Base-by-base conservation (phyloP, 2,797 vertebrate genomes). In the Phrynocephalus guinanensis region DNA sequence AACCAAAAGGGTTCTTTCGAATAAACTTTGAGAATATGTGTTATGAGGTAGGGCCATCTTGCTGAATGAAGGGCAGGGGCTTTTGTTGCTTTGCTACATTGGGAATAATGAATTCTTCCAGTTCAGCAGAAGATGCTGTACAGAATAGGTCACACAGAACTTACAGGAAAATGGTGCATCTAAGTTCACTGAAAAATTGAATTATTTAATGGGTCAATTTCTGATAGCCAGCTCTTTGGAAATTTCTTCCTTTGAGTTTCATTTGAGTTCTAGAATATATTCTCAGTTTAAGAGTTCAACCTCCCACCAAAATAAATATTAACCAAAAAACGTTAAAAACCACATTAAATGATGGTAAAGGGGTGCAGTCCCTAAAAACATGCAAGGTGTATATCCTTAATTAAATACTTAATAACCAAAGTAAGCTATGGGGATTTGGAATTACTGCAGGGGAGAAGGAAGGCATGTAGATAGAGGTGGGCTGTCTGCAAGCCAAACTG, bases 141-240 rank as follows among this genome's bases (percentile, higher is more conserved):
- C 68, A 56, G 9, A 56, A 33, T 63, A 8, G 30, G 33, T 83
- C 72, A 82, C 20, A 9, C 38, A 18, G 26, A 22, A 30, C 52
- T 67, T 30, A 50, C 44, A 18, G 60, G 44, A 33, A 70, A 78
- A 52, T 7, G 26, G 18, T 76, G 63, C 22, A 20, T 63, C 30
- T 15, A 33, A 30, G 11, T 20, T 68, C 72, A 76, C n/a, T 71
- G 77, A 6, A 86, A 52, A 26, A 2, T 75, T 63, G 48, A 81
- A 81, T 86, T 63, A 73, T 18, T 10, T 33, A 66, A 44, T 30
- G 33, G 33, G 67, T 82, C 73, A 63, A 26, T 82, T 87, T 52
- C 26, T 66, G 9, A 44, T 56, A 44, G 56, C 60, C 38, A 33
- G 16, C 60, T 87, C 13, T 82, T 68, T 52, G 63, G 44, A 75